These are phyloP conservation scores for Goniozus legneri DNA, from an alignment of 1,140 invertebrate genomes.

Conservation along the genomic window DNA sequence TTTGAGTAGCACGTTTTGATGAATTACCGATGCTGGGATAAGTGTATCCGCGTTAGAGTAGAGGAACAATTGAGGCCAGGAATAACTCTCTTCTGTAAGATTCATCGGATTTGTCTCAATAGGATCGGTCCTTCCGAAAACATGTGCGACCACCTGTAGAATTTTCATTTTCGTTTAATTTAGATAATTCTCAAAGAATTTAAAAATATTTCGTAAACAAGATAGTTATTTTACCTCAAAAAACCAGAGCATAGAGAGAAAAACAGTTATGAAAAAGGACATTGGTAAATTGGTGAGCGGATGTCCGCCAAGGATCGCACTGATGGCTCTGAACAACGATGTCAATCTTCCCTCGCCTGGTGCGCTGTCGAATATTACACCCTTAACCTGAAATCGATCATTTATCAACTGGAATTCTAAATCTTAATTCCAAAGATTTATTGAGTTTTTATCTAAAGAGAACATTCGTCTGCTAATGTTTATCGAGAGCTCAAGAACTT, in stretches of 20 bases:
- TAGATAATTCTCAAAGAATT: constrained; percentile 24
- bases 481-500: too few species aligned
- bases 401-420: too few species aligned
- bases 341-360: constrained; percentile 63
- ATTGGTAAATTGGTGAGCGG: constrained; percentile 56
- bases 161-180: constrained; percentile 33
- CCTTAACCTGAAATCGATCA: constrained; percentile 55
- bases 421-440: too few species aligned
- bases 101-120: constrained; percentile 36
- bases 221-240: constrained; percentile 49
- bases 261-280: constrained; percentile 57
- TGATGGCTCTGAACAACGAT: constrained; percentile 59
- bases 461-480: too few species aligned
- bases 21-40: constrained; percentile 55
- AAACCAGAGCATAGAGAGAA: constrained; percentile 60
- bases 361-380: constrained; percentile 74
- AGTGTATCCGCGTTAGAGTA: constrained; percentile 70
- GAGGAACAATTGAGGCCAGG: constrained; percentile 70
- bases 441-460: too few species aligned
- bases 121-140: constrained; percentile 26
- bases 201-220: neutral
- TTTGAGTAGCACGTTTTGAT: too few species aligned
- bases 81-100: constrained; percentile 49
- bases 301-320: constrained; percentile 59
- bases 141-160: constrained; percentile 29